phyloP scores from a whole-genome alignment of 2,797 vertebrate genomes.

The Esox lucius region DNA sequence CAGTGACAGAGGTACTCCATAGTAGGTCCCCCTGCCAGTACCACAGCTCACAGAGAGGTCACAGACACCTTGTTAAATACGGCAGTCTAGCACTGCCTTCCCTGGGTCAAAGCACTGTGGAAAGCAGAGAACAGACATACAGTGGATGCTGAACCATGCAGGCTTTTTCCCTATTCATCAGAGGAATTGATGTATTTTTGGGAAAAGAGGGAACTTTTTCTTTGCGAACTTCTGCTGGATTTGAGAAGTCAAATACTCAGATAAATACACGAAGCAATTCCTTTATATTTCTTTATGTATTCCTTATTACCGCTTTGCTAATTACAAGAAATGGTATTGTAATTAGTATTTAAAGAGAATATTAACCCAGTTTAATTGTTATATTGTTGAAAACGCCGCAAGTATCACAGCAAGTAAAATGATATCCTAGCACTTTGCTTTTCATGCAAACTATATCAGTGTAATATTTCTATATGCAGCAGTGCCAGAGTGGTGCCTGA shows the following conservation, averaged over 20 bases:
- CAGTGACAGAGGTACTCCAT: conserved; percentile 39
- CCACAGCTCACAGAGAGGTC: conserved; percentile 27
- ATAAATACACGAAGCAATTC: not conserved
- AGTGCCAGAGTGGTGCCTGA: not conserved
- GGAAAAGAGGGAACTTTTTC: not conserved
- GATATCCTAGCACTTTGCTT: not conserved
- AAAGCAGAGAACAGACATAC: not conserved
- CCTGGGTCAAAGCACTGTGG: conserved; percentile 28
- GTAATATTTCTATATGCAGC: not conserved
- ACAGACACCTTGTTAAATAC: conserved; percentile 40
- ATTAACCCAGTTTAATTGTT: not conserved
- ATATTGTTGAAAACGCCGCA: not conserved
- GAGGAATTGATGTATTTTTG: not conserved
- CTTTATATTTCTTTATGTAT: not conserved
- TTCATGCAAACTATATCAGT: not conserved
- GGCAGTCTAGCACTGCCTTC: conserved; percentile 26
- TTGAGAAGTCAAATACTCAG: not conserved
- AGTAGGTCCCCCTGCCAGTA: conserved; percentile 32
- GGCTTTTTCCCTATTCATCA: not conserved
- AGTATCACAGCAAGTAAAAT: not conserved
- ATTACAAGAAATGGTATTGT: too few relatives aligned
- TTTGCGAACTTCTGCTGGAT: not conserved
- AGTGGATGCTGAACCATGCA: not conserved
- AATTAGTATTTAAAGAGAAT: not conserved
- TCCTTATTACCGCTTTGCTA: too few relatives aligned